Base-by-base conservation (phyloP, 2,113 vertebrate species). In the Megaceryle torquata region DNA sequence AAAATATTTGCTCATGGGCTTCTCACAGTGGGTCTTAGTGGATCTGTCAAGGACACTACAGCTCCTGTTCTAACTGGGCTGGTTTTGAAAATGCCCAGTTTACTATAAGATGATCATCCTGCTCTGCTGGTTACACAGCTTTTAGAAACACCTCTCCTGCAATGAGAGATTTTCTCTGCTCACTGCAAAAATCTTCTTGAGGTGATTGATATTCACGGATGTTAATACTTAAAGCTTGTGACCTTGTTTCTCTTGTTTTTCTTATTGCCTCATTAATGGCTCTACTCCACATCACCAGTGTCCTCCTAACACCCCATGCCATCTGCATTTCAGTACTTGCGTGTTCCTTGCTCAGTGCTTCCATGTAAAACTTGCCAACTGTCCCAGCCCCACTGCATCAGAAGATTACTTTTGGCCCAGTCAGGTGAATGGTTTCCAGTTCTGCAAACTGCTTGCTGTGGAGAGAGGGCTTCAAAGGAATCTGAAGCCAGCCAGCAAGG, bases 331-430 rank as follows among this genome's bases (percentile, higher is more conserved):
- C 28, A 22, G 19, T 48, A 28, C 11, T 5, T 35, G 67, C 15
- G 26, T 56, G 33, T 37, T 69, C 59, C 65, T 96, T 92, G 46
- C 75, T 96, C 88, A 93, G 81, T 82, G 82, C 63, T 96, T 96
- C 81, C 51, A 19, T 89, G 57, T 80, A 59, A 85, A 88, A 29
- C 85, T 95, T 93, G 59, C 69, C 69, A 94, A 69, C 72, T 44
- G 12, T 88, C 22, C 80, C 57, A 84, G 77, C 78, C 63, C n/a
- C 76, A 90, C 94, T 89, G 51, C 39, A 44, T 88, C 65, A 78
- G 56, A 12, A 79, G 61, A 64, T 43, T 31, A 18, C 35, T 86
- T 82, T 22, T 95, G 89, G 94, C 46, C 64, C 69, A 37, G 67
- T 63, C 50, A 63, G 56, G 44, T 88, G 71, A 95, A 91, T 83